A percentile compares a stretch with the other conserved stretches of the same genome.
phyloP scores from a whole-genome alignment of 2,888 invertebrate species.

The Drosophila kanekoi region DNA sequence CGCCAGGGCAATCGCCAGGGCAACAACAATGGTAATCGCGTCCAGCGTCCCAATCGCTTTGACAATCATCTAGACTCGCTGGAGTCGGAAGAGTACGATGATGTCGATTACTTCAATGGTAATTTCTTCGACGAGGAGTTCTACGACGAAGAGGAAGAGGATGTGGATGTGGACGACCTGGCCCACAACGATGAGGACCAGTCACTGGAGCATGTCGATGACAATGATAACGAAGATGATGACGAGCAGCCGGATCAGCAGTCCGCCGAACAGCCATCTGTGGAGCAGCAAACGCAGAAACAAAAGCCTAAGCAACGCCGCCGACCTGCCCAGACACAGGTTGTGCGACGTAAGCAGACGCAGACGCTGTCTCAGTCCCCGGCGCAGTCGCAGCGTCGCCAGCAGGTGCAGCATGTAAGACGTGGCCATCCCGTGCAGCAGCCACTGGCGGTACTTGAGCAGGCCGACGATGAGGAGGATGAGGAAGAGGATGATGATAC shows the following conservation, averaged over 20 bases:
- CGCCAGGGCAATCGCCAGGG: slow-evolving; percentile 44
- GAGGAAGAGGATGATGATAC: slow-evolving; percentile 57
- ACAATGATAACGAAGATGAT: slow-evolving; percentile 53
- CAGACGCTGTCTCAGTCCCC: background rate
- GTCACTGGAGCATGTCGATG: slow-evolving; percentile 42
- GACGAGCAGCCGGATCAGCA: slow-evolving; percentile 48
- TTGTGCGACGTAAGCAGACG: slow-evolving; percentile 43
- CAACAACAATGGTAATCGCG: slow-evolving; percentile 54
- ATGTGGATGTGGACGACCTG: slow-evolving; percentile 53
- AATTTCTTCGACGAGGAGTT: slow-evolving; percentile 56
- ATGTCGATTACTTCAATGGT: slow-evolving; percentile 61
- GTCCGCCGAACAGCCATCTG: slow-evolving; percentile 28
- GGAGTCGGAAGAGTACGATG: slow-evolving; percentile 66
- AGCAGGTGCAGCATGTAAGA: slow-evolving; percentile 19
- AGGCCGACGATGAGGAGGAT: slow-evolving; percentile 47
- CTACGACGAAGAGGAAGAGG: slow-evolving; percentile 50
- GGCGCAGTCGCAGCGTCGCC: background rate
- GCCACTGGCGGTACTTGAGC: slow-evolving; percentile 43
- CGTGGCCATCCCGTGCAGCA: slow-evolving; percentile 45
- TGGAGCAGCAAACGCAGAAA: slow-evolving; percentile 16
- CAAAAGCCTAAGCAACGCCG: slow-evolving; percentile 13
- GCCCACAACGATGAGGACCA: slow-evolving; percentile 43
- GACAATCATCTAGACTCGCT: slow-evolving; percentile 61
- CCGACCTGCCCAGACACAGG: slow-evolving; percentile 15
- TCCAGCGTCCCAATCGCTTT: slow-evolving; percentile 68